Base-by-base conservation (phyloP, 2,113 vertebrate species). In the Corapipo altera region DNA sequence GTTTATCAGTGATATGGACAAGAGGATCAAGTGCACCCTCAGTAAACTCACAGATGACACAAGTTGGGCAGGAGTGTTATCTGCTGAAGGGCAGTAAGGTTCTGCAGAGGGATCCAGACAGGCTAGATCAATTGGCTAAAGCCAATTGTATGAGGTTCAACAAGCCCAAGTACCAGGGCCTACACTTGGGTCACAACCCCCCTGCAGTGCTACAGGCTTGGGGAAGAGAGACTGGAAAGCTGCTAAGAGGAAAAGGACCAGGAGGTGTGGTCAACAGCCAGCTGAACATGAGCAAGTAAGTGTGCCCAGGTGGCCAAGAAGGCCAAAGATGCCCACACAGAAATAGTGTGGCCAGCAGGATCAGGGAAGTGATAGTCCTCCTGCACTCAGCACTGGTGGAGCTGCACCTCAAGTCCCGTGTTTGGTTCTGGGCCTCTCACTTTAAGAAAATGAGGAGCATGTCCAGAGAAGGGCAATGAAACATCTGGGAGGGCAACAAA, bases 71-170 rank as follows among this genome's bases (percentile, higher is more conserved):
- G 51, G 9, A 67, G 7, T 28, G 12, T 2, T 39, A 21, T 12
- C 17, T 89, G 46, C 33, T 67, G 70, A 28, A 69, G 39, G n/a
- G n/a, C 14, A 83, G 48, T 30, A 22, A 12, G 46, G 55, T 15
- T 75, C 64, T 61, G 48, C 44, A 41, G 41, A 30, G 11, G 48
- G 17, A 26, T 5, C 20, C 48, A 64, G n/a, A 48, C 28, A 41
- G 30, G 39, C 24, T 82, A 78, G 24, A 35, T 19, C 30, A 12
- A 48, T 30, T 22, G 62, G 62, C 28, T 46, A 64, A 48, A 21
- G 16, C 11, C 11, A 10, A 5, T 5, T 2, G 2, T 27, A 1
- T 11, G 39, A 61, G 10, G n/a, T 1, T 30, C 28, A 67, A 41
- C 16, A 35, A n/a, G 16, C 20, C 7, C 16, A 4, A 22, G 23